Evolutionary conservation across 2,113 vertebrate genomes (phyloP).

Genomic region (Strix aluco): DNA sequence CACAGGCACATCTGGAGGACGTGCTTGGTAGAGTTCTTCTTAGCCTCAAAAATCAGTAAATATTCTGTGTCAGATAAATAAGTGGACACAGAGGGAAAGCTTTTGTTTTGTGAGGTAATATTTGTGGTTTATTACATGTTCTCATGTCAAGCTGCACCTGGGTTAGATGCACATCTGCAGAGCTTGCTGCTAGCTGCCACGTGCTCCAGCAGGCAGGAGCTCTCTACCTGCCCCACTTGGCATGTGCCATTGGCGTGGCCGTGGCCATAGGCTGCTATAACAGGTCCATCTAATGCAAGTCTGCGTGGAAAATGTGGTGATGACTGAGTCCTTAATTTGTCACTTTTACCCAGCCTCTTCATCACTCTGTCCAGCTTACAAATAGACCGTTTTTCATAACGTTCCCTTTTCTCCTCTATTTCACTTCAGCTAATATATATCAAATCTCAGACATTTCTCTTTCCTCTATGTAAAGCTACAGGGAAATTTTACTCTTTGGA

Average conservation of each 20-base stretch:
- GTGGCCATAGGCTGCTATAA: neutral
- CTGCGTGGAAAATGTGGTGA: neutral
- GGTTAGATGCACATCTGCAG: neutral
- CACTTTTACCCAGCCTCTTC: neutral
- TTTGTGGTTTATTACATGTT: neutral
- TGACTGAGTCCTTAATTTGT: neutral
- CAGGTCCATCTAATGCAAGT: neutral
- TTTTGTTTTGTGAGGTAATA: neutral
- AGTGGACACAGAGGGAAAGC: neutral
- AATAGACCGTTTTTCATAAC: neutral
- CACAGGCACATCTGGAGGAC: rapidly evolving
- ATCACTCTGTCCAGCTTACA: neutral
- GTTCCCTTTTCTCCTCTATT: neutral
- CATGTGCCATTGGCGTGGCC: rapidly evolving
- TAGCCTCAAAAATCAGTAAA: neutral
- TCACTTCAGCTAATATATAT: neutral
- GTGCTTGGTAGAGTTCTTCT: neutral
- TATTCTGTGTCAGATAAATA: neutral
- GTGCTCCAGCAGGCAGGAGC: neutral
- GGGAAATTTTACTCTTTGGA: neutral
- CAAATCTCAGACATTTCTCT: neutral
- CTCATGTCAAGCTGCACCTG: rapidly evolving
- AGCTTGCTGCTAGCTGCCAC: rapidly evolving
- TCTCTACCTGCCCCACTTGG: neutral
- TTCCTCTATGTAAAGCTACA: neutral